Evolutionary conservation across 2,888 invertebrate species (phyloP), one percentile per base, ranked within the genome.

Genomic region (Pomacea canaliculata): DNA sequence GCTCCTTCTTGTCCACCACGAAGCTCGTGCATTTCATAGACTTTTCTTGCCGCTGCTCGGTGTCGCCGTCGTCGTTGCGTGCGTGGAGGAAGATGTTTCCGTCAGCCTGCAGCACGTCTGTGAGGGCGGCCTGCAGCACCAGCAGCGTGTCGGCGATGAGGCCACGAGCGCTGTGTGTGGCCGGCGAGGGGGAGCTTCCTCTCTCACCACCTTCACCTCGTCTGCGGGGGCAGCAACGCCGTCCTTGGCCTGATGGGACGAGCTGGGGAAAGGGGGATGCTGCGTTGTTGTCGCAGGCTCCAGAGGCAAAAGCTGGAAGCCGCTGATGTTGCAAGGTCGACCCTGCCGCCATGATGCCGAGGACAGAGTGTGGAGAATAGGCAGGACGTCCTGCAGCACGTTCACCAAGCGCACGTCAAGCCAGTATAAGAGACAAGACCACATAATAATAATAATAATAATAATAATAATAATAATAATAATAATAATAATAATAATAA

Each of bases 21-120:
- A 79, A 79, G 72, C 77, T 79, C 19, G 79, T 77, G 56, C 79
- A 79, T 51, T 75, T 76, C 19, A 72, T 71, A 7, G 76, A 56
- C 51, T 16, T 49, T 49, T 63, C 62, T 4, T 37, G n/a, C 8
- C 62, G 46, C 13, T 49, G 46, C 13, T 71, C 18, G 46, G 48
- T 71, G 71, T 74, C 75, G 8, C 48, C 49, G 18, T 65, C 51
- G n/a, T 27, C 59, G 19, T 18, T 10, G 12, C 8, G n/a, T 56
- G 65, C 18, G 23, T 60, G 63, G 51, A 67, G 60, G 37, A 62
- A 65, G 19, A 63, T 51, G 69, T 76, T 73, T 19, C 62, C 74
- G 48, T 73, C 71, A 1, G 73, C 68, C 56, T 71, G 59, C 67
- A 66, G 56, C 68, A 79, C 62, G 27, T 73, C 73, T 0, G 46